These are phyloP conservation scores for Eristalis arbustorum DNA, from an alignment of 2,888 invertebrate species.

Conservation along the genomic window DNA sequence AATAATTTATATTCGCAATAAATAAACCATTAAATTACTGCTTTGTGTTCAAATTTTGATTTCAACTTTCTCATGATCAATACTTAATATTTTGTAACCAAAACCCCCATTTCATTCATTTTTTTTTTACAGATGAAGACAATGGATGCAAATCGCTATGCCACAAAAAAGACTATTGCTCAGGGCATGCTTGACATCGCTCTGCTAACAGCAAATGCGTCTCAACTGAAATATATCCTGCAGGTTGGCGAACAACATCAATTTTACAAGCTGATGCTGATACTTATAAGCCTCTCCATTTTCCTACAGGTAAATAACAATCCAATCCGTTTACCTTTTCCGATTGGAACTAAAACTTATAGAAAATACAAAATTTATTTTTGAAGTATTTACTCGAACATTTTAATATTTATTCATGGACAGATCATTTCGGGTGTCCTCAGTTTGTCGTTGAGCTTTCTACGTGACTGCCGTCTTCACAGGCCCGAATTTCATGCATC, in stretches of 20 bases:
- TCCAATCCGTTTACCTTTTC: not conserved
- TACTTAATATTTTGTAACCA: too few relatives aligned
- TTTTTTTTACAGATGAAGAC: constrained; percentile 84
- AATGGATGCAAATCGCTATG: constrained; percentile 92
- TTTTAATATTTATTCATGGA: constrained; percentile 70
- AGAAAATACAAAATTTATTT: not conserved
- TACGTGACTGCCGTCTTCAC: constrained; percentile 89
- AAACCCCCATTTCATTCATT: too few relatives aligned
- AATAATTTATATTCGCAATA: too few relatives aligned
- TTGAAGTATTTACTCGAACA: not conserved
- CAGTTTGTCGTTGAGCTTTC: constrained; percentile 87
- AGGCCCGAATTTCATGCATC: constrained; percentile 85
- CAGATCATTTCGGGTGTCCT: constrained; percentile 89
- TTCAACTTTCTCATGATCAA: too few relatives aligned
- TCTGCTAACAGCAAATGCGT: constrained; percentile 92
- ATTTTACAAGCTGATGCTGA: constrained; percentile 90
- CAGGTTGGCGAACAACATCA: constrained; percentile 92
- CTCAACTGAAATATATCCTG: constrained; percentile 92
- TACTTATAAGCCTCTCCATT: constrained; percentile 90
- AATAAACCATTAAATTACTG: too few relatives aligned
- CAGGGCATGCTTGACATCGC: constrained; percentile 95
- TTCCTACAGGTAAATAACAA: constrained; percentile 88
- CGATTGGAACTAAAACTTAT: not conserved
- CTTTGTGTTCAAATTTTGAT: too few relatives aligned
- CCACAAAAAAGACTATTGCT: constrained; percentile 95